These are phyloP conservation scores for Paedocypris sp. DNA, from an alignment of 2,113 vertebrate species.

Conservation along the genomic window DNA sequence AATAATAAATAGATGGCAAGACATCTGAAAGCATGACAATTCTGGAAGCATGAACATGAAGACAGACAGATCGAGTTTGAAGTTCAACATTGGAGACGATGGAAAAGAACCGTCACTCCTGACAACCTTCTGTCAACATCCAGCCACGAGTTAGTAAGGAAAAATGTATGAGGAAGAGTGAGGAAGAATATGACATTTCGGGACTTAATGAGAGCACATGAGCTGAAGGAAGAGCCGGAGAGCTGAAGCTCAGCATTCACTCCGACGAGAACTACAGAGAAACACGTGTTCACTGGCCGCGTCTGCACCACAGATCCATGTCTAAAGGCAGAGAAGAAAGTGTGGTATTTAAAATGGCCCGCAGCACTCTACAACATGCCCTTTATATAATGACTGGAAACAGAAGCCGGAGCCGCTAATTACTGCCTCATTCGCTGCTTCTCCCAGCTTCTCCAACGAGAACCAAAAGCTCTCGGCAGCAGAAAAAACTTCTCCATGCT, in stretches of 20 bases:
- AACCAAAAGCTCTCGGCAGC: constrained; percentile 27
- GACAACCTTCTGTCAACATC: not conserved
- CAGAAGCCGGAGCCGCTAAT: not conserved
- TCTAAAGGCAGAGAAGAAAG: constrained; percentile 30
- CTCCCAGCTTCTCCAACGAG: constrained; percentile 21
- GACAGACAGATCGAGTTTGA: no score
- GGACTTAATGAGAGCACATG: constrained; percentile 34
- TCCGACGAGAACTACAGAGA: constrained; percentile 14
- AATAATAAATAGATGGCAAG: no score
- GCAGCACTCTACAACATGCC: not conserved
- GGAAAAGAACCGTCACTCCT: not conserved
- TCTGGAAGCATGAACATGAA: no score
- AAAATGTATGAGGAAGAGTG: constrained; percentile 17
- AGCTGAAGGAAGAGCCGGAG: constrained; percentile 19
- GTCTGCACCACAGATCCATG: not conserved
- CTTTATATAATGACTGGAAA: constrained; percentile 11
- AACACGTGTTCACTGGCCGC: not conserved
- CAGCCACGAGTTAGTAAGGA: not conserved
- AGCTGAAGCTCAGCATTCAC: not conserved
- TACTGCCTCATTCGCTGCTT: constrained; percentile 15
- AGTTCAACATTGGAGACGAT: no score
- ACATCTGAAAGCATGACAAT: no score
- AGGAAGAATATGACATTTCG: constrained; percentile 31
- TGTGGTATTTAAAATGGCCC: constrained; percentile 36
- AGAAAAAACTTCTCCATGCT: constrained; percentile 10